Conservation (phyloP, 1,140 invertebrate species). For the Homalodisca vitripennis region DNA sequence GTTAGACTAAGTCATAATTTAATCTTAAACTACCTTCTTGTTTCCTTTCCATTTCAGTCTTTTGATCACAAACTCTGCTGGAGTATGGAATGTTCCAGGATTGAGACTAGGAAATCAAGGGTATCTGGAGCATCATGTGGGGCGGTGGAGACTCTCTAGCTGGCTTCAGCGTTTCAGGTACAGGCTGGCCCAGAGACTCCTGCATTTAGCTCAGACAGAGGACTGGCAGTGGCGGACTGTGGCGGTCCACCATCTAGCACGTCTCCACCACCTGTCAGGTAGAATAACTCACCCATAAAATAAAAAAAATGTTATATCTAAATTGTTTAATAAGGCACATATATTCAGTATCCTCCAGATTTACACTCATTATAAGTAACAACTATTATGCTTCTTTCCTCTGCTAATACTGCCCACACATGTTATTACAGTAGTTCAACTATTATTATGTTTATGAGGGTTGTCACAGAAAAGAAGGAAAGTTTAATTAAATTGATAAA, state of each 20-base stretch:
- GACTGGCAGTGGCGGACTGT: not conserved
- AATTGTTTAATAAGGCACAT: no score
- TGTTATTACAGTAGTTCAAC: no score
- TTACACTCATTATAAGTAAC: no score
- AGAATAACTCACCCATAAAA: no score
- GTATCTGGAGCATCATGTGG: constrained; percentile 1
- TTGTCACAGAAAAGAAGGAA: no score
- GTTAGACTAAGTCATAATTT: not conserved
- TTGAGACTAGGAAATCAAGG: not conserved
- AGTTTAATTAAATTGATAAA: no score
- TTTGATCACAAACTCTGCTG: not conserved
- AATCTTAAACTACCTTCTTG: not conserved
- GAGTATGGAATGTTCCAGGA: not conserved
- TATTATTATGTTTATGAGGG: no score
- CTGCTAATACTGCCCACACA: no score
- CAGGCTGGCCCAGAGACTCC: not conserved
- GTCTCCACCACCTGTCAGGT: no score
- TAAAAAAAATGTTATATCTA: no score
- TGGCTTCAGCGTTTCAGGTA: not conserved
- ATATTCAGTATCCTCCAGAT: no score
- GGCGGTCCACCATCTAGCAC: not conserved
- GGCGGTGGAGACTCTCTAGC: not conserved
- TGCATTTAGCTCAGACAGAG: not conserved
- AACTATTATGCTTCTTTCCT: no score
- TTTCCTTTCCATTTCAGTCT: not conserved